Conservation (phyloP, 2,888 invertebrate species). For the Tetranychus truncatus region DNA sequence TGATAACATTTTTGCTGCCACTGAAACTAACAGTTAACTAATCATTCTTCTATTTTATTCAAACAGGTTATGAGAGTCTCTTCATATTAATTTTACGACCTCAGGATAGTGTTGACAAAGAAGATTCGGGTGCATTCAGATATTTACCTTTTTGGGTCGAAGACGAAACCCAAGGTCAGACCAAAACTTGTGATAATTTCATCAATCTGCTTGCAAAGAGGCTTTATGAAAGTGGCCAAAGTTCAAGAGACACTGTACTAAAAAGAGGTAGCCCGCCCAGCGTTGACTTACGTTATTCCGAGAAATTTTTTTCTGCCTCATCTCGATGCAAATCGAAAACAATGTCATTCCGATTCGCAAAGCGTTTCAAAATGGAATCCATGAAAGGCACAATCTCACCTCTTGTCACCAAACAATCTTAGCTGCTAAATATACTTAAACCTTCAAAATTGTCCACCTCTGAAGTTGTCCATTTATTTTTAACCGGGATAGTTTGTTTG, state of each 20-base stretch:
- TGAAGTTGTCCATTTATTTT: too few species aligned
- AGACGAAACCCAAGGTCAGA: not conserved
- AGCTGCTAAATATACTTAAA: too few species aligned
- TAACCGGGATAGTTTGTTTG: too few species aligned
- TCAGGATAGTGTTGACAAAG: not conserved
- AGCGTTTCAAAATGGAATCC: constrained; percentile 4
- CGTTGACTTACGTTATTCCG: not conserved
- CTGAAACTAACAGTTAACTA: not conserved
- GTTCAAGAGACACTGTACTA: not conserved
- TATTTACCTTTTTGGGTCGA: constrained; percentile 7
- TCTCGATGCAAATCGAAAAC: not conserved
- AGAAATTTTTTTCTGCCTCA: not conserved
- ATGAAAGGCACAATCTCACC: not conserved
- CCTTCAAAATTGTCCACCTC: too few species aligned
- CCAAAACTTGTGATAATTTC: not conserved
- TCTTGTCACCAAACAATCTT: not conserved
- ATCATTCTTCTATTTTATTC: not conserved
- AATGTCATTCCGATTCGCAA: not conserved
- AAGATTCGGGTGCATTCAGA: not conserved
- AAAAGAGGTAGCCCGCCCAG: not conserved
- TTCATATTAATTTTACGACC: not conserved
- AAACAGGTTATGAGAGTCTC: not conserved
- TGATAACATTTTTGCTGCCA: not conserved
- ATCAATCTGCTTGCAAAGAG: not conserved
- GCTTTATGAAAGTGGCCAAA: not conserved